Evolutionary conservation across 1,140 invertebrate species (phyloP).

Genomic region (Monochamus saltuarius): DNA sequence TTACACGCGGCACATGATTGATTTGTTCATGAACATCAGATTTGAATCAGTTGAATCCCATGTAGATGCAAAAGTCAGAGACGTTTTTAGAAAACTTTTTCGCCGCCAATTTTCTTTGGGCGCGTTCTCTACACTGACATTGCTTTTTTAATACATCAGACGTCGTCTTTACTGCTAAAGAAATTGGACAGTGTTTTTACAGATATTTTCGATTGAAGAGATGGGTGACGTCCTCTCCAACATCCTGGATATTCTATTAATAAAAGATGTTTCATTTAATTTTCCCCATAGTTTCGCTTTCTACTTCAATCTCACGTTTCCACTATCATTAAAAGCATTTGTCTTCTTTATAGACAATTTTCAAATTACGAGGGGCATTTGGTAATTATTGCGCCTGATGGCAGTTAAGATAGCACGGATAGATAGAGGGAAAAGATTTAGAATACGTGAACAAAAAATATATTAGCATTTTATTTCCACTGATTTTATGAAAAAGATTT

Average conservation of each 20-base stretch:
- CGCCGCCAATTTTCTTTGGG: conserved; percentile 44
- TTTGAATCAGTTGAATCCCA: conserved; percentile 44
- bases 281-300: neutral
- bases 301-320: no score
- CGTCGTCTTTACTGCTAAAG: conserved; percentile 40
- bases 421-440: no score
- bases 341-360: no score
- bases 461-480: no score
- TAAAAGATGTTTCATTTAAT: conserved; percentile 40
- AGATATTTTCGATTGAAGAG: conserved; percentile 40
- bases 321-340: no score
- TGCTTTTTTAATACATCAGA: conserved; percentile 48
- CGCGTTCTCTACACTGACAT: conserved; percentile 40
- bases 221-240: conserved; percentile 17
- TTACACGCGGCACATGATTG: conserved; percentile 44
- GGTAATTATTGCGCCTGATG: no score
- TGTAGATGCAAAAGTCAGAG: conserved; percentile 38
- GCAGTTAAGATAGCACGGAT: no score
- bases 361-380: no score
- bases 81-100: conserved; percentile 41
- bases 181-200: conserved; percentile 43
- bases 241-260: conserved; percentile 36
- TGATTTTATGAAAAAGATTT: no score
- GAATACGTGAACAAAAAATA: no score
- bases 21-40: conserved; percentile 46